A percentile compares a stretch with the other conserved stretches of the same genome.
Conservation (phyloP, 1,140 invertebrate species). For the Lamellibrachia luymesi region DNA sequence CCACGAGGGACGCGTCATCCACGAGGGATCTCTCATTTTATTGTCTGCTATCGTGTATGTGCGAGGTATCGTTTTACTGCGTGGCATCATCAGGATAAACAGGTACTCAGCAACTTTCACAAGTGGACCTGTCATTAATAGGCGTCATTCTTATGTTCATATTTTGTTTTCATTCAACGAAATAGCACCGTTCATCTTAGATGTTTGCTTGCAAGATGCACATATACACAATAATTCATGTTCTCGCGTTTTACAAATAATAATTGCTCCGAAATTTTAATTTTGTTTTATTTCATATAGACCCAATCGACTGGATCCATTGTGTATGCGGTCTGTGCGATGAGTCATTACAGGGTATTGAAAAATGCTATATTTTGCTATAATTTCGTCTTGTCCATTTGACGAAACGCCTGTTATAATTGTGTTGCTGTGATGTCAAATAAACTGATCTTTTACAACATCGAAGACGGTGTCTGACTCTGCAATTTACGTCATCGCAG, state of each 20-base stretch:
- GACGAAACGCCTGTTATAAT: conserved; percentile 4
- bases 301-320: not conserved
- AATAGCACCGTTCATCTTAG: not conserved
- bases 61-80: not conserved
- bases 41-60: not conserved
- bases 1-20: not conserved
- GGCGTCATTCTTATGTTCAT: not conserved
- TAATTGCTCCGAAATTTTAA: not conserved
- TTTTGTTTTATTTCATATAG: not conserved
- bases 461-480: not conserved
- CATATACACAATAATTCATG: not conserved
- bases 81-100: not conserved
- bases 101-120: not conserved
- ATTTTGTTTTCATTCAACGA: not conserved
- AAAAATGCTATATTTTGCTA: conserved; percentile 1
- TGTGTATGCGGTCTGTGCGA: not conserved
- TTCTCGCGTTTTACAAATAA: not conserved
- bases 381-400: conserved; percentile 5
- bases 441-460: conserved; percentile 1
- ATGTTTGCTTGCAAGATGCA: not conserved
- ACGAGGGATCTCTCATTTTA: not conserved
- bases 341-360: not conserved
- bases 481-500: not conserved
- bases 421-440: conserved; percentile 4
- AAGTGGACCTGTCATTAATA: not conserved